Evolutionary conservation across 2,888 invertebrate species (phyloP).

Genomic region (Heteromyza rotundicornis): DNA sequence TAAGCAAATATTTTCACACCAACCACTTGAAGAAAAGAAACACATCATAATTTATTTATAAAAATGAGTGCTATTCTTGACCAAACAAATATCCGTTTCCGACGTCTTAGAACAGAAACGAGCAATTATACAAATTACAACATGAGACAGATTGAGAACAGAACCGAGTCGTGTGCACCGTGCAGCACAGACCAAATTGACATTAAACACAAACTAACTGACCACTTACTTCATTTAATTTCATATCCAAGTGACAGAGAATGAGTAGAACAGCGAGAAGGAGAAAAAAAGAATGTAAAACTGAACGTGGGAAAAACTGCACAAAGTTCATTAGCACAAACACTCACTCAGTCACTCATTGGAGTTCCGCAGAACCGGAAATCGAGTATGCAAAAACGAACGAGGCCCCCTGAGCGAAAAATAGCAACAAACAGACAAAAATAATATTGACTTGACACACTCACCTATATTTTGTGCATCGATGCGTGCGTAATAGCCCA

Average conservation of each 20-base stretch:
- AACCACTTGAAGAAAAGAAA: not conserved
- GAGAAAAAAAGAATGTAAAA: not conserved
- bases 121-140: slow-evolving; percentile 6
- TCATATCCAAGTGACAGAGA: no score
- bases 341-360: not conserved
- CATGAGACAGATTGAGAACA: not conserved
- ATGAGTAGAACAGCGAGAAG: not conserved
- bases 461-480: slow-evolving; percentile 61
- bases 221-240: not conserved
- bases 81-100: slow-evolving; percentile 50
- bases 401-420: not conserved
- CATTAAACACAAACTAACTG: not conserved
- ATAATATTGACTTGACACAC: slow-evolving; percentile 43
- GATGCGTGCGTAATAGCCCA: slow-evolving; percentile 42
- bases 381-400: slow-evolving; percentile 38
- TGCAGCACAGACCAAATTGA: no score
- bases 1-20: not conserved
- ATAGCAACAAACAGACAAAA: not conserved
- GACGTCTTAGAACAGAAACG: slow-evolving; percentile 29
- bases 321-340: slow-evolving; percentile 19
- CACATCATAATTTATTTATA: not conserved
- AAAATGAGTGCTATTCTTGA: slow-evolving; percentile 29
- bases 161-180: no score
- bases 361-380: slow-evolving; percentile 23
- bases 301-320: slow-evolving; percentile 44